Evolutionary conservation across 1,140 invertebrate species (phyloP), one percentile per base, ranked within the genome.

Genomic region (Drosophila aff.): DNA sequence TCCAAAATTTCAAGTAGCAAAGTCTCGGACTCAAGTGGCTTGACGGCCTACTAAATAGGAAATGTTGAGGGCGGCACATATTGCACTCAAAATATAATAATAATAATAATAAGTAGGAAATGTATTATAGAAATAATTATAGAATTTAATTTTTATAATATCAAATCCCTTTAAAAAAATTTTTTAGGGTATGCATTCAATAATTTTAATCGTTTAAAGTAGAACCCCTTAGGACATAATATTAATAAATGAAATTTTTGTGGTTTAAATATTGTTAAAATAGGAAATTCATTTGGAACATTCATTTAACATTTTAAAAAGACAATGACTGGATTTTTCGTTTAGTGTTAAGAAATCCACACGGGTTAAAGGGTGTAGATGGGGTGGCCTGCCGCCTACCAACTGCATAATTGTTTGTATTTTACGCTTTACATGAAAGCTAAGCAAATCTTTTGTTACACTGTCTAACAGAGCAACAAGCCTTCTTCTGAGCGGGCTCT

Each of bases 381-480:
- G 2, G 26, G 49, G 16, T 52, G 28, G 28, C 47, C 26, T n/a
- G 21, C 38, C 47, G 58, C 49, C 63, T 62, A 64, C 72, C 61
- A 83, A 68, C 84, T 81, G 85, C 81, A 85, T 90, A 90, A 90
- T 90, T 90, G 85, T 90, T 90, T 90, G 86, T 85, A 90, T 90
- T 90, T 90, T 90, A 90, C 85, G 85, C 85, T 90, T 90, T 74
- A 90, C 85, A 90, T 90, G 85, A 90, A 90, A 90, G 85, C 85
- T 90, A 90, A 85, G 85, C 85, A 90, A 90, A 90, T 77, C 85
- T 91, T 90, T 90, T 90, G 85, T 90, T 90, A 82, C 78, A 83
- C 85, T 84, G 85, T 84, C 81, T 81, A 83, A 65, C 82, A 65
- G 72, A 67, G 79, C 79, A 85, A 79, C 60, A 73, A 72, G 57